A percentile compares a stretch with the other conserved stretches of the same genome.
These are phyloP conservation scores for Indri indri DNA, from an alignment of 2,113 vertebrate genomes.

Conservation along the genomic window DNA sequence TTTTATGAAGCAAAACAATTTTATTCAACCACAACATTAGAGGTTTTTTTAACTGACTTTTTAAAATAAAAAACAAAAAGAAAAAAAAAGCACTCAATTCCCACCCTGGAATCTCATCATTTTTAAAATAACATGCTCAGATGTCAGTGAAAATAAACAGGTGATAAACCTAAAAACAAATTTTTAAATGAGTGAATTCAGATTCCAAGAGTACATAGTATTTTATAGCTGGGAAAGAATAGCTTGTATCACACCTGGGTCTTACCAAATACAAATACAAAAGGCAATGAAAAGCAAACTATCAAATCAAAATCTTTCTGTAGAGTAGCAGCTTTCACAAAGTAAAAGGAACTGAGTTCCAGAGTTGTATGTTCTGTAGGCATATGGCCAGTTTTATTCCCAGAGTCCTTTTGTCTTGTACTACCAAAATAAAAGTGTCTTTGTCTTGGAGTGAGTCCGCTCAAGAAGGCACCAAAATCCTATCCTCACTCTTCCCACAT, in stretches of 20 bases:
- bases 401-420: not conserved
- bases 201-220: too few species aligned
- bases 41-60: not conserved
- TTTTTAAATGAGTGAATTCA: not conserved
- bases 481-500: not conserved
- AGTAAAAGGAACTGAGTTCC: not conserved
- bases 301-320: not conserved
- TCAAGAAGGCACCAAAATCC: constrained; percentile 42
- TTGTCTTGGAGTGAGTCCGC: not conserved
- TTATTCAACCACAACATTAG: not conserved
- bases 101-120: not conserved
- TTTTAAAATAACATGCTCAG: constrained; percentile 48
- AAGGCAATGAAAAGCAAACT: constrained; percentile 2
- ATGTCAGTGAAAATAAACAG: constrained; percentile 1
- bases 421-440: constrained; percentile 30
- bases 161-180: not conserved
- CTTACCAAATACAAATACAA: constrained; percentile 41
- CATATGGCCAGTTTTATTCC: not conserved
- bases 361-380: not conserved
- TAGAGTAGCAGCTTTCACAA: constrained; percentile 4
- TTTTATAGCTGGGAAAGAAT: too few species aligned
- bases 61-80: not conserved
- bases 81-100: not conserved
- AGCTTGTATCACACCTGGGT: not conserved
- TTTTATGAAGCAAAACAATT: constrained; percentile 1